A percentile compares a stretch with the other conserved stretches of the same genome.
These are phyloP conservation scores for Pempheris klunzingeri DNA, from an alignment of 2,797 vertebrate species.

Conservation along the genomic window DNA sequence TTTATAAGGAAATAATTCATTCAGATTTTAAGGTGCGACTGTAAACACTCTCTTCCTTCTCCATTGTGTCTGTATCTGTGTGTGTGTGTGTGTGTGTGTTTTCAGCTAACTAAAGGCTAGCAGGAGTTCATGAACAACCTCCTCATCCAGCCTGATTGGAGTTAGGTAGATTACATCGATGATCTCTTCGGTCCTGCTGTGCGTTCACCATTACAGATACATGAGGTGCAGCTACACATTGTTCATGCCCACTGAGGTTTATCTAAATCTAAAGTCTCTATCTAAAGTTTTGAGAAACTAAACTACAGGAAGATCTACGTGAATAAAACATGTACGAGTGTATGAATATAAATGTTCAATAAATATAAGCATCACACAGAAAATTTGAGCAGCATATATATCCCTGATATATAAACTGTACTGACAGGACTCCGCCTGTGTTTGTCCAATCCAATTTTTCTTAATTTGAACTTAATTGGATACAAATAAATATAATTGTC, in stretches of 20 bases:
- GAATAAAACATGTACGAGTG: too few relatives aligned
- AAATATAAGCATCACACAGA: background rate
- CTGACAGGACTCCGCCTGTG: too few relatives aligned
- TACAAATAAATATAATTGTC: too few relatives aligned
- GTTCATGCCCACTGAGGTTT: background rate
- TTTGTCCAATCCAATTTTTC: background rate
- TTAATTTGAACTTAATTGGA: background rate
- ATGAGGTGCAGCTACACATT: background rate
- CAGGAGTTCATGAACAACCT: constrained; percentile 24
- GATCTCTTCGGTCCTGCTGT: constrained; percentile 28
- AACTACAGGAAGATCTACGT: background rate
- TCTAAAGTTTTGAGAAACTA: background rate
- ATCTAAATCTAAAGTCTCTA: too few relatives aligned
- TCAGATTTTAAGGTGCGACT: constrained; percentile 16
- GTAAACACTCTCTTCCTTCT: constrained; percentile 46
- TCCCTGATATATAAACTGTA: background rate
- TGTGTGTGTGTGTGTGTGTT: background rate
- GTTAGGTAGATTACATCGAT: constrained; percentile 37
- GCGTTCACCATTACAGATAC: constrained; percentile 6
- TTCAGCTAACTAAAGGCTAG: background rate
- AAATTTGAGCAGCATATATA: background rate
- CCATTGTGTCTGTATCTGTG: background rate
- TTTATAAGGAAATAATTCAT: constrained; percentile 39
- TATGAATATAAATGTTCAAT: too few relatives aligned
- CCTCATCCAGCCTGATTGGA: background rate